phyloP scores from a whole-genome alignment of 1,140 invertebrate species.

The Procambarus virginalis region DNA sequence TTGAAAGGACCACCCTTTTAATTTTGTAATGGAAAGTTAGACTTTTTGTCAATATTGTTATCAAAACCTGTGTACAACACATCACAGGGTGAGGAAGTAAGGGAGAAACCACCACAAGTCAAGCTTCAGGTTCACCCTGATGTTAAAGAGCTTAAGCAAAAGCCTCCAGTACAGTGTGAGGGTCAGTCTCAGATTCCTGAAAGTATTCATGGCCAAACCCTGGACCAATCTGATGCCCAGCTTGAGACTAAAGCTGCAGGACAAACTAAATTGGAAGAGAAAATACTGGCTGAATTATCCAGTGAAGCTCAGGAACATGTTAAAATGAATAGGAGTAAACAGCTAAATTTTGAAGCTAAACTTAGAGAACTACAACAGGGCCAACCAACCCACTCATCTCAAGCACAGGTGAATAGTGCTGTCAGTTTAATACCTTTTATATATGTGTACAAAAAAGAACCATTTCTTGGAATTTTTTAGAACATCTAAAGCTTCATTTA shows the following conservation, averaged over 20 bases:
- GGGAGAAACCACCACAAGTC: slow-evolving; percentile 13
- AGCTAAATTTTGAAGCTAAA: slow-evolving; percentile 50
- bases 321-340: slow-evolving; percentile 33
- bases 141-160: slow-evolving; percentile 9
- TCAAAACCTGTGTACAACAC: slow-evolving; percentile 20
- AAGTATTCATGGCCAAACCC: slow-evolving; percentile 1
- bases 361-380: slow-evolving; percentile 40
- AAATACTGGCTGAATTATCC: not conserved
- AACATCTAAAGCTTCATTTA: not conserved
- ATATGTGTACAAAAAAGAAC: slow-evolving; percentile 5
- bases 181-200: slow-evolving; percentile 18
- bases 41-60: not conserved
- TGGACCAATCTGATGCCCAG: slow-evolving; percentile 7
- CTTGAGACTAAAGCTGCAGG: not conserved
- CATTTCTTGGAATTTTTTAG: slow-evolving; percentile 21
- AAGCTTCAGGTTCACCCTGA: slow-evolving; percentile 2
- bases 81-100: slow-evolving; percentile 28
- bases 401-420: slow-evolving; percentile 51
- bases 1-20: not conserved
- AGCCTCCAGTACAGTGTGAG: slow-evolving; percentile 15
- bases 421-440: slow-evolving; percentile 15
- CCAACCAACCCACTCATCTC: slow-evolving; percentile 5
- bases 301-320: not conserved
- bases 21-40: not conserved
- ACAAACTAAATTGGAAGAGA: not conserved